Base-by-base conservation (phyloP, 1,140 invertebrate species). In the Drosophila ficusphila region DNA sequence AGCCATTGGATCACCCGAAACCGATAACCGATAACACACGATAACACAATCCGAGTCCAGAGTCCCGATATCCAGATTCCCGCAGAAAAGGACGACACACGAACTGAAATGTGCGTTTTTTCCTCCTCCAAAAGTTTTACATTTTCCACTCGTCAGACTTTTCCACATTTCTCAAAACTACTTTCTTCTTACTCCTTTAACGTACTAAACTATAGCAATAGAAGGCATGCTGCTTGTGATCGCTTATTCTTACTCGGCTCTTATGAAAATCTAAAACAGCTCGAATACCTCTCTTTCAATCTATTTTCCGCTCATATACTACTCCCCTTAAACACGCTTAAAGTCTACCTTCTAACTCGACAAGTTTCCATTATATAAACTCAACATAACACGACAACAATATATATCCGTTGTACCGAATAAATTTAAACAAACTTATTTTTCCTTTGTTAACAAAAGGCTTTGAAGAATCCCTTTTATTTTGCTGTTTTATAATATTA, bases 181-280 rank as follows among this genome's bases (percentile, higher is more conserved):
- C 23, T 46, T 31, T 41, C 53, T 57, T 48, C 49, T 38, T 36
- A 53, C 25, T 69, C 19, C 64, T 23, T 9, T 48, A 52, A 65
- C 25, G 39, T 44, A 47, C 51, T 38, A 54, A 29, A 21, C 5
- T 52, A 39, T 29, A 46, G 23, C 23, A 23, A 14, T 60, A 60
- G 34, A 64, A 33, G 57, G 79, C 79, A 85, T 85, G 79, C 72
- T 85, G 79, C 81, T 81, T 85, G 79, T 38, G 56, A 76, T 65
- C 61, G 81, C 76, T 64, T 83, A 19, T 33, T 36, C 18, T 38
- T 8, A 14, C 51, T 33, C 31, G 27, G 49, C 42, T 62, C 38
- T 27, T 31, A 34, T 33, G 23, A 6, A 6, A 21, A 23, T 48
- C 12, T n/a, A 33, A 60, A 9, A 42, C 21, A 48, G 2, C 0